Evolutionary conservation across 2,888 invertebrate genomes (phyloP), one percentile per base, ranked within the genome.

Genomic region (Pyralis farinalis): DNA sequence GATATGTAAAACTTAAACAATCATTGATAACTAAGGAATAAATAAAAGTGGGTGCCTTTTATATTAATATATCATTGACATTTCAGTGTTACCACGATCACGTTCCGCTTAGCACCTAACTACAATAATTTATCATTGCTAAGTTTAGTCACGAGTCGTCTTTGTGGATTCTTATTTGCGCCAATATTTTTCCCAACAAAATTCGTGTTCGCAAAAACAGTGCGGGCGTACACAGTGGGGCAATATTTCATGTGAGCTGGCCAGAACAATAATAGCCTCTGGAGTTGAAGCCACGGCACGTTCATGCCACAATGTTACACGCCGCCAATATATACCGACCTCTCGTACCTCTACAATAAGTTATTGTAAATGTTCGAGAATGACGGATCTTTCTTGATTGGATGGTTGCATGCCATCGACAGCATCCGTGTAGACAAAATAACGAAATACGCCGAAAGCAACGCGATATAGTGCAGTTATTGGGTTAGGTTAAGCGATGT

Each of bases 341-440:
- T 55, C 55, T 59, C 56, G 51, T 50, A 51, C 54, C 59, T 57
- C 62, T 55, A 57, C 50, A 49, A 40, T 57, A 52, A 53, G 44
- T 33, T 36, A 51, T 53, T 48, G 51, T 53, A 50, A 51, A 48
- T 53, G 58, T 51, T 42, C 51, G 48, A 57, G 56, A 50, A 53
- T 47, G 37, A 57, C 44, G 55, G 78, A 37, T 70, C 84, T 59
- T 46, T 37, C 36, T 57, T 43, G 29, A 46, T 53, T 78, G 80
- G 84, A 58, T 55, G 56, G 53, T 62, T 60, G 64, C 64, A 65
- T 63, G 77, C 76, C 80, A 81, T 82, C 82, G 73, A 75, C 83
- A 76, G 79, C 80, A 84, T 85, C 84, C 84, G 76, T 78, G 87
- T 86, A 87, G 87, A 87, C 87, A 88, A 87, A 88, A 88, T 87